Conservation (phyloP, 1,140 invertebrate genomes). For the Drosophila ironensis region DNA sequence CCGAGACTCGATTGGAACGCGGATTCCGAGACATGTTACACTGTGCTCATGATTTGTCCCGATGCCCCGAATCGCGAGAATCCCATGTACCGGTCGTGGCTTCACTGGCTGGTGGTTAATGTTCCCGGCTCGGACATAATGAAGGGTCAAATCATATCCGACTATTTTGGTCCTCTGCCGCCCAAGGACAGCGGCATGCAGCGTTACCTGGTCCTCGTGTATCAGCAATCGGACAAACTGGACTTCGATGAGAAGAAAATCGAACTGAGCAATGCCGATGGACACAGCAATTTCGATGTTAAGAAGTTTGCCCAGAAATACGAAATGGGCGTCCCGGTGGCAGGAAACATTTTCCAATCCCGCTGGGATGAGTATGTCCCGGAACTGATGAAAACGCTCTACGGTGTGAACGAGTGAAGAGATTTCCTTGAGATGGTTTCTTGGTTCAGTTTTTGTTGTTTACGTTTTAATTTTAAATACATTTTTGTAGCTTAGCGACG, state of each 20-base stretch:
- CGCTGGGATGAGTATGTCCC: slow-evolving; percentile 95
- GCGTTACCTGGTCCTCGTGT: slow-evolving; percentile 93
- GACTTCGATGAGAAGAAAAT: slow-evolving; percentile 60
- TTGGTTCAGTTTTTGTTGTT: not conserved
- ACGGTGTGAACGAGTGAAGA: slow-evolving; percentile 32
- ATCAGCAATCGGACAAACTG: slow-evolving; percentile 86
- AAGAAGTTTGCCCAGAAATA: slow-evolving; percentile 87
- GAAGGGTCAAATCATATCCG: slow-evolving; percentile 89
- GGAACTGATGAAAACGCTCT: slow-evolving; percentile 58
- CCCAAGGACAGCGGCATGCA: slow-evolving; percentile 91
- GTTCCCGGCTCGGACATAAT: slow-evolving; percentile 90
- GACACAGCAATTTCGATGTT: slow-evolving; percentile 90
- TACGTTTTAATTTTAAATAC: slow-evolving; percentile 2
- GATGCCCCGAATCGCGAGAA: slow-evolving; percentile 87
- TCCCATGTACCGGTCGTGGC: slow-evolving; percentile 92
- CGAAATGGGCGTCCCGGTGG: slow-evolving; percentile 89
- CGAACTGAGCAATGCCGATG: slow-evolving; percentile 86
- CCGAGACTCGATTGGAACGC: slow-evolving; percentile 85
- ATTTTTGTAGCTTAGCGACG: slow-evolving; percentile 1
- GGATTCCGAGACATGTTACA: slow-evolving; percentile 86
- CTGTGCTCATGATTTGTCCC: slow-evolving; percentile 85
- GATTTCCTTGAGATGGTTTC: not conserved
- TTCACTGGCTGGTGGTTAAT: slow-evolving; percentile 96
- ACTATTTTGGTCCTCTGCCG: slow-evolving; percentile 93
- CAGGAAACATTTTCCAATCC: slow-evolving; percentile 94